Evolutionary conservation across 2,888 invertebrate genomes (phyloP), one percentile per base, ranked within the genome.

Genomic region (Sesia bembeciformis): DNA sequence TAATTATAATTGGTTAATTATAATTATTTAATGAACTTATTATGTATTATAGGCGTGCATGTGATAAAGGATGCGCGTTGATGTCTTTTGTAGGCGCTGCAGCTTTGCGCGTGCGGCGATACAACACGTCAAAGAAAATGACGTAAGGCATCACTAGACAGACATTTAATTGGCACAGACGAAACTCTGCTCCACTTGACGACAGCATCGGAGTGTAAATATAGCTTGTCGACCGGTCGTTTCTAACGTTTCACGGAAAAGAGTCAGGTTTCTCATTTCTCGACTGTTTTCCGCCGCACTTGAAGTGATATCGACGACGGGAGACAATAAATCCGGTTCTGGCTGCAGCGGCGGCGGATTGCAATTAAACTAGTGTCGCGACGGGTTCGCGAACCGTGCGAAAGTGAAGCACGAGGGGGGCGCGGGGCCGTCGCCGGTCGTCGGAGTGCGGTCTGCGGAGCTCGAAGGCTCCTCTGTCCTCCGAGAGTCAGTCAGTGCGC

Each of bases 351-450:
- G 56, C 56, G 70, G 70, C 72, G 76, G 75, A 72, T 74, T 84
- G 87, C 87, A 87, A 88, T 87, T 87, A 87, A 81, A 84, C 80
- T 82, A 84, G 86, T 87, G 88, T 86, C 87, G 86, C 87, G 82
- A 69, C 81, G 74, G 77, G 81, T 80, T 79, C 82, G 81, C 83
- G 74, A 72, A 74, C 79, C 78, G 81, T 86, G 87, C 88, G 88
- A 87, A 87, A 88, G 87, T 87, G 87, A 85, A 81, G 81, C 80
- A 70, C 67, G 66, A 70, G 70, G 66, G 63, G 68, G 61, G 57
- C 62, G 57, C 54, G 52, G 51, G 53, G 54, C 53, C 55, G 56
- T 39, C 53, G 54, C 60, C 54, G 53, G 52, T 54, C 54, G 59
- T 55, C 53, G 52, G 46, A 40, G 40, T 40, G 51, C 52, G 57